Evolutionary conservation across 23 tunicate species (phyloP).

Genomic region (Trididemnum clinides): DNA sequence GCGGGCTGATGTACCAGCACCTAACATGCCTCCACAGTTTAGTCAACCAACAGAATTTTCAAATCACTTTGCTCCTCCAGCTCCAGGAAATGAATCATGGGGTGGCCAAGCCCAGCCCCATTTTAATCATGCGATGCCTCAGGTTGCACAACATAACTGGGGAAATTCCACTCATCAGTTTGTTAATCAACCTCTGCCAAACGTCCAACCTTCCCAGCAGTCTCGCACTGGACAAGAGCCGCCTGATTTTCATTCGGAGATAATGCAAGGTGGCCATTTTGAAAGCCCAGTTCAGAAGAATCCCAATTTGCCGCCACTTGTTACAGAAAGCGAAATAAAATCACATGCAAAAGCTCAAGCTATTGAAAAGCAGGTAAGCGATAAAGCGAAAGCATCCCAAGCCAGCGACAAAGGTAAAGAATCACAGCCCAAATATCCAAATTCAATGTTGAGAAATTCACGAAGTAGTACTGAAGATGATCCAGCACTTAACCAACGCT

Average conservation of each 20-base stretch:
- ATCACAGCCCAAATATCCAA: slow-evolving; percentile 6
- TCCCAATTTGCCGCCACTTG: not conserved
- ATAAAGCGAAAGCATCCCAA: not conserved
- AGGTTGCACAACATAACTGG: not conserved
- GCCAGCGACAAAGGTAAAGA: not conserved
- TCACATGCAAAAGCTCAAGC: not conserved
- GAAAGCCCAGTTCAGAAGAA: not conserved
- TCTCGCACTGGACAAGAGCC: not conserved
- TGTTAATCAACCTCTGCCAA: not conserved
- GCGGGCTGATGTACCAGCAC: not conserved
- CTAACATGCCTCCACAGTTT: not conserved
- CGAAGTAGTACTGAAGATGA: not conserved
- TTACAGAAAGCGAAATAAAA: not conserved
- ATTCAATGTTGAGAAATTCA: not conserved
- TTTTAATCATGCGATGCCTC: not conserved
- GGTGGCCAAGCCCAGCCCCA: not conserved
- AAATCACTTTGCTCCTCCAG: not conserved
- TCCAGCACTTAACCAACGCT: not conserved
- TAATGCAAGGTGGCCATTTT: slow-evolving; percentile 33
- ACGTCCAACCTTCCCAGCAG: not conserved
- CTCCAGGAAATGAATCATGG: not conserved
- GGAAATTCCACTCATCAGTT: not conserved
- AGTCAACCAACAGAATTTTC: not conserved
- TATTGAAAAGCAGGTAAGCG: not conserved
- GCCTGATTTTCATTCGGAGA: slow-evolving; percentile 3